phyloP scores from a whole-genome alignment of 2,888 invertebrate species.

The Mermis nigrescens region DNA sequence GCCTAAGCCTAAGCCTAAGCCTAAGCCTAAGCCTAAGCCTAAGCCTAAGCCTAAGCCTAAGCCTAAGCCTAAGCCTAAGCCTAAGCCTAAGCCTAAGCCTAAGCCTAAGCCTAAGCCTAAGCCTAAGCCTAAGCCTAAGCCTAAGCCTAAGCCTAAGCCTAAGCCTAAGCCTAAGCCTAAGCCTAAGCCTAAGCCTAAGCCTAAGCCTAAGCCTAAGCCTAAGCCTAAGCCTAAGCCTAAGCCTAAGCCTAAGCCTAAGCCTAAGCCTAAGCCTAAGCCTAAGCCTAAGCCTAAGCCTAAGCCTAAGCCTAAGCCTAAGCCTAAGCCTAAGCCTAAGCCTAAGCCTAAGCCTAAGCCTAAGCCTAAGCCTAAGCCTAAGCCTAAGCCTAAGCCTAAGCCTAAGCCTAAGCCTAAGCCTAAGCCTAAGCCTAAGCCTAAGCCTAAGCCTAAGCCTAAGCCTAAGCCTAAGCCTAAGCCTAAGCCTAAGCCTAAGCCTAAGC shows the following conservation, averaged over 20 bases:
- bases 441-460: conserved; percentile 2
- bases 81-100: not conserved
- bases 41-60: not conserved
- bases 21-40: not conserved
- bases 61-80: conserved; percentile 1
- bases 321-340: not conserved
- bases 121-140: not conserved
- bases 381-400: not conserved
- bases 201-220: conserved; percentile 2
- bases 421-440: not conserved
- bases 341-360: conserved; percentile 4
- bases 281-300: not conserved
- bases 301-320: conserved; percentile 1
- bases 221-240: not conserved
- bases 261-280: not conserved
- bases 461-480: not conserved
- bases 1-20: conserved; percentile 5
- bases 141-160: not conserved
- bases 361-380: not conserved
- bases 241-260: conserved; percentile 4
- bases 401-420: conserved; percentile 1
- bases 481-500: conserved; percentile 4
- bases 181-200: not conserved
- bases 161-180: conserved; percentile 1
- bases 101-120: conserved; percentile 4